These are phyloP conservation scores for Mus pahari DNA, from an alignment of 2,113 vertebrate species.

Conservation along the genomic window DNA sequence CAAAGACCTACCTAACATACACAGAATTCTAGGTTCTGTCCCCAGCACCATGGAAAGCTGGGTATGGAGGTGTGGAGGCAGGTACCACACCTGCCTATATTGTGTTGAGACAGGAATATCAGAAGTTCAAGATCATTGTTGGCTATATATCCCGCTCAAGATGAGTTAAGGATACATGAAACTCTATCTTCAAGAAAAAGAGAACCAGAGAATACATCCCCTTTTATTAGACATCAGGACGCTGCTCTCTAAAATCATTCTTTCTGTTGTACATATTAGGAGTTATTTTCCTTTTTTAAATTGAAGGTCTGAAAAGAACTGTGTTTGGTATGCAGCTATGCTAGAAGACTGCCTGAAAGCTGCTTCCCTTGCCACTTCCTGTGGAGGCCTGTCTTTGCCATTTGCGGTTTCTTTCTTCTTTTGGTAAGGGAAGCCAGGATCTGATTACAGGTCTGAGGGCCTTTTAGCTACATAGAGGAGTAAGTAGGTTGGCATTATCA, in stretches of 20 bases:
- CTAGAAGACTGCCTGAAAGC: conserved; percentile 81
- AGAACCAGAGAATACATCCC: not conserved
- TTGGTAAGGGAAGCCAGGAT: conserved; percentile 81
- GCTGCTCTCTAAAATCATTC: conserved; percentile 36
- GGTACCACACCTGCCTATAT: not conserved
- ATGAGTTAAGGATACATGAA: not conserved
- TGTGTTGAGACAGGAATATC: not conserved
- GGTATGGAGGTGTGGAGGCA: too few relatives aligned
- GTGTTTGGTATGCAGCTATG: conserved; percentile 80
- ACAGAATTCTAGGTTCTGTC: not conserved
- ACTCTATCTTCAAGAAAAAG: not conserved
- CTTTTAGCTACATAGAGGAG: conserved; percentile 64
- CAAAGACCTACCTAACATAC: not conserved
- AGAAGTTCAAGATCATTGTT: not conserved
- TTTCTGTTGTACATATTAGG: conserved; percentile 67
- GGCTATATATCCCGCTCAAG: not conserved
- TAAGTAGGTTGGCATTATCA: conserved; percentile 70
- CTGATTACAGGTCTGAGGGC: conserved; percentile 79
- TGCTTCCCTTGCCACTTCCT: conserved; percentile 82
- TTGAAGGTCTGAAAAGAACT: conserved; percentile 80
- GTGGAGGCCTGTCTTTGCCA: conserved; percentile 82
- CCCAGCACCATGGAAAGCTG: not conserved
- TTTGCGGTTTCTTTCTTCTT: conserved; percentile 82
- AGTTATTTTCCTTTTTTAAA: conserved; percentile 66
- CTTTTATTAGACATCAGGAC: conserved; percentile 7